Conservation (phyloP, 2,113 vertebrate genomes). For the Penelope pileata region DNA sequence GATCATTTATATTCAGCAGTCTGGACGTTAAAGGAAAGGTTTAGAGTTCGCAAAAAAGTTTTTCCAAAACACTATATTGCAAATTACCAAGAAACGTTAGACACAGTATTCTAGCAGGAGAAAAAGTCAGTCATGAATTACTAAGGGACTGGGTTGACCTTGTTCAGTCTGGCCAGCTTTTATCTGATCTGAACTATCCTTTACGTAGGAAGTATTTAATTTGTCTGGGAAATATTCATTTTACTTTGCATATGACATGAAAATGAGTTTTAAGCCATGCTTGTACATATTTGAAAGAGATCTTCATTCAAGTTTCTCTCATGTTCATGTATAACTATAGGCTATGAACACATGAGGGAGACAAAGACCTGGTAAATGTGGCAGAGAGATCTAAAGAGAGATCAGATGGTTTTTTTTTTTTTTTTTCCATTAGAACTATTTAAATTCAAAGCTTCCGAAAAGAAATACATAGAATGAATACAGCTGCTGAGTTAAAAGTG, state of each 20-base stretch:
- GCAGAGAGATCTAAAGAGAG: not conserved
- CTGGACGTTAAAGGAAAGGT: constrained; percentile 10
- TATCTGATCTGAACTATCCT: constrained; percentile 20
- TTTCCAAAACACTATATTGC: constrained; percentile 23
- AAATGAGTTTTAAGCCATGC: not conserved
- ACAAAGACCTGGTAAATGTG: constrained; percentile 72
- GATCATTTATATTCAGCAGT: constrained; percentile 65
- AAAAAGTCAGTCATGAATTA: constrained; percentile 51
- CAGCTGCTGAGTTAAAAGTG: not conserved
- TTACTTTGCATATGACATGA: not conserved
- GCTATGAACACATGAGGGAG: constrained; percentile 77
- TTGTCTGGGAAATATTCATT: constrained; percentile 45
- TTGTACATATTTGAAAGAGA: not conserved
- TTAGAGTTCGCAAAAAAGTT: constrained; percentile 44
- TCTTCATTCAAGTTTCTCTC: not conserved
- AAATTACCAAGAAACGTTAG: constrained; percentile 28
- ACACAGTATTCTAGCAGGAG: constrained; percentile 14
- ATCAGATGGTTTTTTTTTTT: not conserved
- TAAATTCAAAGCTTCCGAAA: not conserved
- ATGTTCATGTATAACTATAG: constrained; percentile 24
- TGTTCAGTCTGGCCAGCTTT: constrained; percentile 3
- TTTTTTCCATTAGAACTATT: not conserved
- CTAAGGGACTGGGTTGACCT: constrained; percentile 41
- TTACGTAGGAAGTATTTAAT: constrained; percentile 36
- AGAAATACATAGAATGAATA: not conserved